Evolutionary conservation across 2,113 vertebrate species (phyloP).

Genomic region (Sceloporus tristichus): DNA sequence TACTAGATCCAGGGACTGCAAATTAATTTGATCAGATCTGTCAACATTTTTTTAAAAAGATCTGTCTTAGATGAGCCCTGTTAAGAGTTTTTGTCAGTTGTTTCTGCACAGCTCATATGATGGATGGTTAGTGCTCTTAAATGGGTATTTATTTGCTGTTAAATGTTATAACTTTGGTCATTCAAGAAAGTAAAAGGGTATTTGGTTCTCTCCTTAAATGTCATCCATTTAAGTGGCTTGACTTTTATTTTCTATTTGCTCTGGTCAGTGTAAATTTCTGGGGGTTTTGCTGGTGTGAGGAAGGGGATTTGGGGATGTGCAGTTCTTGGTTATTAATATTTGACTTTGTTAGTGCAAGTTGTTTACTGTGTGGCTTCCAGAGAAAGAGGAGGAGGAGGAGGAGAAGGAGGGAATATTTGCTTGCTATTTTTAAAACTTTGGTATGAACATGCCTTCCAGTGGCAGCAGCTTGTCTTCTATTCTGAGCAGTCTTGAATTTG

Average conservation of each 20-base stretch:
- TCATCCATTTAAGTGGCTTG: constrained; percentile 84
- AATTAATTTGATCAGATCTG: not conserved
- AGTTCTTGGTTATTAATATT: constrained; percentile 87
- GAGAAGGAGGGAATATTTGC: constrained; percentile 72
- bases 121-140: constrained; percentile 55
- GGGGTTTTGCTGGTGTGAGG: constrained; percentile 84
- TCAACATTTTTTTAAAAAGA: constrained; percentile 13
- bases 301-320: constrained; percentile 84
- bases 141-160: constrained; percentile 72
- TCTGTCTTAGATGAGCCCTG: constrained; percentile 48
- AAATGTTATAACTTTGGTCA: constrained; percentile 78
- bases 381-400: constrained; percentile 58
- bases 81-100: constrained; percentile 51
- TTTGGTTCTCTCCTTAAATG: constrained; percentile 82
- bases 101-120: constrained; percentile 45
- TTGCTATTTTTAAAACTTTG: constrained; percentile 67
- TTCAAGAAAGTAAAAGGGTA: constrained; percentile 72
- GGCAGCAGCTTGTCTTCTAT: constrained; percentile 33
- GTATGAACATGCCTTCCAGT: constrained; percentile 42
- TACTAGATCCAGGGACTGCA: constrained; percentile 25
- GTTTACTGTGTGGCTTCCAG: constrained; percentile 83
- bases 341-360: constrained; percentile 87
- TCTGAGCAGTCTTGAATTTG: constrained; percentile 32
- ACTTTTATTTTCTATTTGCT: constrained; percentile 88
- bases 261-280: constrained; percentile 88